phyloP scores from a whole-genome alignment of 2,888 invertebrate species.

The Luffia ferchaultella region DNA sequence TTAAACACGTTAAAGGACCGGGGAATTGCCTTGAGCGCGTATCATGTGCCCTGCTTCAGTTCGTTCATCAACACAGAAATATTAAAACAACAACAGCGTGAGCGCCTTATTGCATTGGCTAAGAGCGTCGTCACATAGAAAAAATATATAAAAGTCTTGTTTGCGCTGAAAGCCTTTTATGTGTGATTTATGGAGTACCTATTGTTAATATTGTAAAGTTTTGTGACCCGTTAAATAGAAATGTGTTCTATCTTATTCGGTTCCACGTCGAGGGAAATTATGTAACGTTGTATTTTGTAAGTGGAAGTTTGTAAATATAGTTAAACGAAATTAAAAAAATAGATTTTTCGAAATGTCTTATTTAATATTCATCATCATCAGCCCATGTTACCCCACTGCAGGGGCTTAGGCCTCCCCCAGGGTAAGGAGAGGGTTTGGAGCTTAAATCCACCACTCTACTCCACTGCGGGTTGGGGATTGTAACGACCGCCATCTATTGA shows the following conservation, averaged over 20 bases:
- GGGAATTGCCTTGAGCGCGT: constrained; percentile 47
- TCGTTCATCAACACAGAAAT: constrained; percentile 42
- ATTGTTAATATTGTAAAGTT: background rate
- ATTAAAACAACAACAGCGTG: constrained; percentile 31
- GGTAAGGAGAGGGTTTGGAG: too few relatives aligned
- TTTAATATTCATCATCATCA: too few relatives aligned
- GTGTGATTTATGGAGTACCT: too few relatives aligned
- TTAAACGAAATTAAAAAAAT: too few relatives aligned
- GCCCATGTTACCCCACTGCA: too few relatives aligned
- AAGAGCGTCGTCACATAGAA: background rate
- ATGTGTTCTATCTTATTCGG: constrained; percentile 31
- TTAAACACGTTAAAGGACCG: constrained; percentile 25
- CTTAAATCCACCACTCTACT: too few relatives aligned
- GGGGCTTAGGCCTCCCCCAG: too few relatives aligned
- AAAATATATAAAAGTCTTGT: constrained; percentile 1
- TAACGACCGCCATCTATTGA: too few relatives aligned
- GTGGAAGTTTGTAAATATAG: background rate
- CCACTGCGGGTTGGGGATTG: too few relatives aligned
- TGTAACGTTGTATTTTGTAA: constrained; percentile 32
- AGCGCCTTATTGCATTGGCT: constrained; percentile 16
- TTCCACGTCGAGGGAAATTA: constrained; percentile 41
- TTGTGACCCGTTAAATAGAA: constrained; percentile 6
- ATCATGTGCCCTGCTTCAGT: constrained; percentile 47
- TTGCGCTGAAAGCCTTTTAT: too few relatives aligned
- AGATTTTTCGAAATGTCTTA: too few relatives aligned